Evolutionary conservation across 2,113 vertebrate genomes (phyloP), one percentile per base, ranked within the genome.

Genomic region (Melozone crissalis): DNA sequence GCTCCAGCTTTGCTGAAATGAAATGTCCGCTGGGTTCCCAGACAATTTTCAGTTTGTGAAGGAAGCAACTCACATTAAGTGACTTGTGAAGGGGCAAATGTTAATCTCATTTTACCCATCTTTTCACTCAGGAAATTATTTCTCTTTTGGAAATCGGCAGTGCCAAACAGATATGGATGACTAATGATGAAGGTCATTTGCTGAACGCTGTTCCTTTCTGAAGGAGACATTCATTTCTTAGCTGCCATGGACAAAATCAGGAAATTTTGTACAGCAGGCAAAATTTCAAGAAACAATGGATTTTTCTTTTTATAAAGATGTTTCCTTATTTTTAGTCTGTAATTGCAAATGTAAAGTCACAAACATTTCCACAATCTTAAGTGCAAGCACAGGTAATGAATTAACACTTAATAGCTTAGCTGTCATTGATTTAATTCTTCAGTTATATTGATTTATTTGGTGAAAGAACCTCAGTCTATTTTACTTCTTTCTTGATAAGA

Each of bases 61-160:
- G 11, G 30, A 84, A 35, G 59, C 57, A 52, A 71, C 63, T 94
- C 19, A 4, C 62, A 55, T 67, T 80, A 85, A 92, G 57, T 76
- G 61, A 84, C 43, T 39, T 90, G 41, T 51, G 58, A 93, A 84
- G 58, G 82, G 57, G 51, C 59, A 93, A 94, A 82, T 37, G 51
- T 94, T 94, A 82, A 97, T 96, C 89, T 93, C 54, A 59, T 86
- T 92, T 95, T 65, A 52, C 47, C 41, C 90, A 71, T 37, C 76
- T 57, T 94, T 91, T 96, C 71, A 90, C 78, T 95, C 65, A 67
- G 89, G 87, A 97, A 97, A 94, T 86, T 73, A 95, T 84, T 95
- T 95, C 63, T 73, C 35, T 82, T 94, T 58, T 85, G 84, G 90
- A 47, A 90, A 37, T 24, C 22, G 3, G 65, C 68, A 87, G 33